phyloP scores from a whole-genome alignment of 1,140 invertebrate genomes.

The Hydropsyche tenuis region DNA sequence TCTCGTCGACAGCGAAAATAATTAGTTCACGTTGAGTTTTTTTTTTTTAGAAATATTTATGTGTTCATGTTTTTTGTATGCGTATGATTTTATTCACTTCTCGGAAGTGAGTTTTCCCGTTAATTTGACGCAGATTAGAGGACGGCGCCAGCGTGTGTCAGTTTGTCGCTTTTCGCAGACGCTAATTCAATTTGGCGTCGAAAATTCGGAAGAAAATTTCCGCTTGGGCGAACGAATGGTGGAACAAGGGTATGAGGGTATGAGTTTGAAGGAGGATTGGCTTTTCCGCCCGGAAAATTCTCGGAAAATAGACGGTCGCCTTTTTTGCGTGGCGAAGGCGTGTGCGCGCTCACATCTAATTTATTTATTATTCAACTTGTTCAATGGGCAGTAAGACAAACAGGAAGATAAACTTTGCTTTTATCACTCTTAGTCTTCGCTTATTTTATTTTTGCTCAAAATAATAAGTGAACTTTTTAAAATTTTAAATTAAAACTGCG shows the following conservation, averaged over 20 bases:
- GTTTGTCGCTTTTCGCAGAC: conserved; percentile 41
- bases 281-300: conserved; percentile 19
- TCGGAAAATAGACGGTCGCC: conserved; percentile 18
- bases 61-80: neutral
- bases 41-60: too few species aligned
- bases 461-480: too few species aligned
- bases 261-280: neutral
- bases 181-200: conserved; percentile 44
- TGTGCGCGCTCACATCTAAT: conserved; percentile 24
- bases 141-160: conserved; percentile 43
- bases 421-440: conserved; percentile 1
- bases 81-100: neutral
- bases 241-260: too few species aligned
- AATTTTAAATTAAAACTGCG: too few species aligned
- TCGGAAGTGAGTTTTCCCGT: conserved; percentile 39
- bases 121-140: conserved; percentile 43
- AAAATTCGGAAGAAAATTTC: conserved; percentile 42
- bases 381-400: conserved; percentile 21
- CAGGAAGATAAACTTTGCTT: conserved; percentile 22
- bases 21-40: too few species aligned
- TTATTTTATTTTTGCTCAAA: too few species aligned
- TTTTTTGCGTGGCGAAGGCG: neutral
- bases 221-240: conserved; percentile 18
- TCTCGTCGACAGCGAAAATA: neutral
- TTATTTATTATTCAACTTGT: conserved; percentile 29